Conservation (phyloP, 2,797 vertebrate genomes). For the Mus spretus region DNA sequence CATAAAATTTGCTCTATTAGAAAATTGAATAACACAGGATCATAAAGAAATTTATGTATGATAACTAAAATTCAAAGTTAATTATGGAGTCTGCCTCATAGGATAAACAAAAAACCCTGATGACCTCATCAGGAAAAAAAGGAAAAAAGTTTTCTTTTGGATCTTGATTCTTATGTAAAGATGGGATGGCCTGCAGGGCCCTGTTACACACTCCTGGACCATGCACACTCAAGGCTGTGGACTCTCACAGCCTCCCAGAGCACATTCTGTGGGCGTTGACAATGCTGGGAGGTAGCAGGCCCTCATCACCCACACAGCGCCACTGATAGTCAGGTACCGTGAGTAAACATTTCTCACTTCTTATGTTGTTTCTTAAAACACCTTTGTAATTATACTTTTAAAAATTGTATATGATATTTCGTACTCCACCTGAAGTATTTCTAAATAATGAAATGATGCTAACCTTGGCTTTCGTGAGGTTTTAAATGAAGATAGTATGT, state of each 20-base stretch:
- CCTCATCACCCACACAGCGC: no score
- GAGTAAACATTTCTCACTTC: background rate
- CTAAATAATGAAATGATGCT: background rate
- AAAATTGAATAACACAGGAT: background rate
- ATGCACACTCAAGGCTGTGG: background rate
- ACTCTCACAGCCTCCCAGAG: no score
- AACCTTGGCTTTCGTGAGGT: background rate
- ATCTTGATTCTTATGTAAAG: background rate
- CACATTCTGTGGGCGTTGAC: background rate
- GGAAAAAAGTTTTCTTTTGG: background rate
- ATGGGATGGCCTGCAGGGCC: background rate
- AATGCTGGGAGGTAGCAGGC: no score
- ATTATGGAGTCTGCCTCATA: background rate
- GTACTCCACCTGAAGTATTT: background rate
- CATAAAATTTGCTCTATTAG: background rate
- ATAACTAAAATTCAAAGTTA: background rate
- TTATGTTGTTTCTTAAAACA: background rate
- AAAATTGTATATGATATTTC: background rate
- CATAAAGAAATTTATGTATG: background rate
- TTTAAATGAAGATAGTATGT: background rate
- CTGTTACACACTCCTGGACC: background rate
- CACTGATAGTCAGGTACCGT: no score
- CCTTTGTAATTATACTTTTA: background rate
- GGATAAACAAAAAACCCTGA: background rate
- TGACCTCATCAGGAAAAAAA: background rate